Evolutionary conservation across 1,140 invertebrate species (phyloP), one percentile per base, ranked within the genome.

Genomic region (Hypsibius dujardini): DNA sequence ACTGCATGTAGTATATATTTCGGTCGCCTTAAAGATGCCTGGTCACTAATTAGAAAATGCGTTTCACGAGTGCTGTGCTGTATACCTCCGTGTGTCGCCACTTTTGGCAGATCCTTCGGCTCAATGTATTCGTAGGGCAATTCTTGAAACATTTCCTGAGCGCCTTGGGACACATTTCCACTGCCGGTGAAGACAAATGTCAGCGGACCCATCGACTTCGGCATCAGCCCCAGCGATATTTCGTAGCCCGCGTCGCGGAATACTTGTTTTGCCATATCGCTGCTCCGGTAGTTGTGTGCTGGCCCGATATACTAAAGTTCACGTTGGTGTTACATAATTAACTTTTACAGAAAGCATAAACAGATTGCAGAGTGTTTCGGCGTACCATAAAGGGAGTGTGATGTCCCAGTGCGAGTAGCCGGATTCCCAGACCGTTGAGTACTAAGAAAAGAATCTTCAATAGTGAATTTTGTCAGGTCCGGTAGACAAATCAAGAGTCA

Each of bases 151-250:
- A 98, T 87, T 82, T 98, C 93, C 81, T 96, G 92, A n/a, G 91
- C 93, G 59, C 92, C 91, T 84, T 90, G 83, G 14, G 84, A 85
- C 1, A 87, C 85, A 79, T 87, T 87, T 71, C 83, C 86, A 14
- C 90, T 90, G 1, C 96, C 96, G 3, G 95, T 98, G 77, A 99
- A 98, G 1, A 98, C 88, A 81, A 98, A 96, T 0, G 92, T 96
- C 1, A 99, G 80, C 0, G 96, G 95, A 0, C 95, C 96, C 71
- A 99, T 87, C 0, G 95, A 98, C 78, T 92, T 91, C 14, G 96
- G 96, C 91, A 99, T 92, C 81, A 93, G 88, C 15, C 92, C 94
- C 47, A 98, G 80, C 0, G 95, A 87, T 59, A 99, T 95, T 82
- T 98, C 95, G 78, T 99, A 99, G 0, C 95, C 96, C 47, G 91